These are phyloP conservation scores for Micronisus gabar DNA, from an alignment of 2,113 vertebrate species.

Conservation along the genomic window DNA sequence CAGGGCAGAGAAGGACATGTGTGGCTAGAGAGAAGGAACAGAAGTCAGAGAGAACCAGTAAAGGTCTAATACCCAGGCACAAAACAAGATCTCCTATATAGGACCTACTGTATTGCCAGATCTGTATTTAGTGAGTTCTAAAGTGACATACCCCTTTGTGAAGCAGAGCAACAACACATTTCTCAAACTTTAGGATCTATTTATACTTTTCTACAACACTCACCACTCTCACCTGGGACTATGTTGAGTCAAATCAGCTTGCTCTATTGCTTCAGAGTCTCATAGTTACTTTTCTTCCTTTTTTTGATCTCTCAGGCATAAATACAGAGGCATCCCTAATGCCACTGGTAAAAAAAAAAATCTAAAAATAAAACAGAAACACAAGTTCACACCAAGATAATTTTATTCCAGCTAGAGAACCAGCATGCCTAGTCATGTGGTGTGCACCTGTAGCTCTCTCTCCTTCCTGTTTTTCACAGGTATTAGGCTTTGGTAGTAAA, in stretches of 20 bases:
- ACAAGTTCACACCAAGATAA: background rate
- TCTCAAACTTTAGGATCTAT: background rate
- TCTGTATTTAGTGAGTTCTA: background rate
- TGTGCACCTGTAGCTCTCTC: background rate
- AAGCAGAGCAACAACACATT: background rate
- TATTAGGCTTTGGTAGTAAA: background rate
- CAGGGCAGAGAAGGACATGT: background rate
- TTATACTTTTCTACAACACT: background rate
- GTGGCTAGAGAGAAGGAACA: background rate
- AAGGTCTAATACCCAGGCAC: background rate
- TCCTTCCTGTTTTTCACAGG: background rate
- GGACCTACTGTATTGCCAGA: background rate
- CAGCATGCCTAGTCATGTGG: background rate
- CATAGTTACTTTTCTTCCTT: background rate
- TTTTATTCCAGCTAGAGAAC: background rate
- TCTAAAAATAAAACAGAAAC: conserved; percentile 5
- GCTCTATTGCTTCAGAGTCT: background rate
- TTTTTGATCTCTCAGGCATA: background rate
- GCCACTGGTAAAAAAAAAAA: background rate
- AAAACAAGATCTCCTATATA: background rate
- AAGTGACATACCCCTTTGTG: background rate
- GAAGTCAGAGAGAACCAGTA: background rate
- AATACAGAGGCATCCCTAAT: background rate
- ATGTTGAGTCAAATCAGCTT: background rate
- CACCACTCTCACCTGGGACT: background rate